A percentile compares a stretch with the other conserved stretches of the same genome.
These are phyloP conservation scores for Thymelicus lineola DNA, from an alignment of 2,888 invertebrate genomes.

Conservation along the genomic window DNA sequence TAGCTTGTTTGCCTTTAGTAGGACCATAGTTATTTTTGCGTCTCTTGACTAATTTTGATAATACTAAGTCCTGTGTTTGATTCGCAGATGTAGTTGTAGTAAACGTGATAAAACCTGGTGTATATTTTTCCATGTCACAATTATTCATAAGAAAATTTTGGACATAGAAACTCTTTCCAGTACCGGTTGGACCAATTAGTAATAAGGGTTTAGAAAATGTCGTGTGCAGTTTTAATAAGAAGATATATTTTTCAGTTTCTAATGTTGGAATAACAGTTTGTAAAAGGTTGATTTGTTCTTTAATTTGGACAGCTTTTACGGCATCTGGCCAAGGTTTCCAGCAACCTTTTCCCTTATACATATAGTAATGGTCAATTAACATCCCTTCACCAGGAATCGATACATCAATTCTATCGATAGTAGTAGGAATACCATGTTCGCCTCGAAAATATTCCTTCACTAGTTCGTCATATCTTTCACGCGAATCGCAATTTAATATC, in stretches of 20 bases:
- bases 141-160: slow-evolving; percentile 89
- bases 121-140: slow-evolving; percentile 88
- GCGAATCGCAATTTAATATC: slow-evolving; percentile 89
- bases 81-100: slow-evolving; percentile 93
- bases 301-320: slow-evolving; percentile 82
- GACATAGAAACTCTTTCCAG: slow-evolving; percentile 93
- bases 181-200: slow-evolving; percentile 93
- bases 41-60: slow-evolving; percentile 88
- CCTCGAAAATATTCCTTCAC: slow-evolving; percentile 82
- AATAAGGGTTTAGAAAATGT: slow-evolving; percentile 88
- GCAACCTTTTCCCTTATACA: slow-evolving; percentile 92
- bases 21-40: slow-evolving; percentile 92
- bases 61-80: slow-evolving; percentile 91
- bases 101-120: slow-evolving; percentile 92
- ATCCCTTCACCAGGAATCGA: slow-evolving; percentile 91
- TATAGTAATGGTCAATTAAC: slow-evolving; percentile 92
- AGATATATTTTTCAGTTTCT: slow-evolving; percentile 93
- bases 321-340: slow-evolving; percentile 96
- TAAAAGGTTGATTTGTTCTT: slow-evolving; percentile 87
- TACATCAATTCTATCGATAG: slow-evolving; percentile 89
- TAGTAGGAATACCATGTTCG: slow-evolving; percentile 68
- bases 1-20: slow-evolving; percentile 87
- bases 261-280: slow-evolving; percentile 93
- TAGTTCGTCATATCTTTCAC: slow-evolving; percentile 88
- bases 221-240: slow-evolving; percentile 91